These are phyloP conservation scores for Oreochromis grahami DNA, from an alignment of 2,797 vertebrate genomes.

Conservation along the genomic window DNA sequence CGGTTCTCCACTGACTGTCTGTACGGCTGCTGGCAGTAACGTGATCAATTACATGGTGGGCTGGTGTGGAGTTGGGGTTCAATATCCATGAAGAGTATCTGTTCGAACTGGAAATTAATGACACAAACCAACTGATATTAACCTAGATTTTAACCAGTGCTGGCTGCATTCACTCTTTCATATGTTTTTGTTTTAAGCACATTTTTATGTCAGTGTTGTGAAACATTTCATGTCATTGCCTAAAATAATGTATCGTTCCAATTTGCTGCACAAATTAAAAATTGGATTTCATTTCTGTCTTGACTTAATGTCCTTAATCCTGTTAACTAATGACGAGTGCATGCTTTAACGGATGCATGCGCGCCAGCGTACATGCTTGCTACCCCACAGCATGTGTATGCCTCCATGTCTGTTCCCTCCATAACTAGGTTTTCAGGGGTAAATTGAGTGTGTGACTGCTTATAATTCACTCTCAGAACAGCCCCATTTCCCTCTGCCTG, in stretches of 20 bases:
- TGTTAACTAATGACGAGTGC: conserved; percentile 52
- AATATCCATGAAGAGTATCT: conserved; percentile 32
- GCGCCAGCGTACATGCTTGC: not conserved
- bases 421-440: conserved; percentile 75
- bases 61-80: conserved; percentile 3
- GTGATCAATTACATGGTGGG: conserved; percentile 3
- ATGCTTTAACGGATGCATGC: conserved; percentile 23
- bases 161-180: not conserved
- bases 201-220: not conserved
- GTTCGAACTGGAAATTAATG: conserved; percentile 32
- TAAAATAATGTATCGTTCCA: conserved; percentile 32
- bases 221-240: not conserved
- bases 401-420: conserved; percentile 50
- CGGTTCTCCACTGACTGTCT: conserved; percentile 20
- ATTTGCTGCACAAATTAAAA: conserved; percentile 41
- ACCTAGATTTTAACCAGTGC: conserved; percentile 19
- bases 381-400: conserved; percentile 36
- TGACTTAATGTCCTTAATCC: conserved; percentile 57
- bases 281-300: conserved; percentile 45
- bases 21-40: not conserved
- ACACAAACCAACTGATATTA: not conserved
- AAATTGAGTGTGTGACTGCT: conserved; percentile 80
- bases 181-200: not conserved
- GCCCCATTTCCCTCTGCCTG: conserved; percentile 71
- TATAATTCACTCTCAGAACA: conserved; percentile 78